These are phyloP conservation scores for Saccopteryx leptura DNA, from an alignment of 2,113 vertebrate species.

Conservation along the genomic window DNA sequence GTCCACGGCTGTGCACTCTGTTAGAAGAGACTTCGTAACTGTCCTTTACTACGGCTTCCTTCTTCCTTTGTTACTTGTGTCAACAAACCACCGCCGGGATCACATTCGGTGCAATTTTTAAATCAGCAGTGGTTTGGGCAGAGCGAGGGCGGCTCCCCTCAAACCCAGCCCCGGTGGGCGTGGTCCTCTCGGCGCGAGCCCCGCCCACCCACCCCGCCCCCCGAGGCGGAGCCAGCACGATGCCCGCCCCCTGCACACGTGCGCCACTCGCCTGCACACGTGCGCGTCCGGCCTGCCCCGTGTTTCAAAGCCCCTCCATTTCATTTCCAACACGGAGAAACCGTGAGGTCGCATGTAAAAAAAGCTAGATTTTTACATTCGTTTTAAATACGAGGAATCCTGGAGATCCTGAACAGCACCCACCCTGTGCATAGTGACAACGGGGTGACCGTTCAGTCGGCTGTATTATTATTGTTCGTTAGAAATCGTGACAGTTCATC, in stretches of 20 bases:
- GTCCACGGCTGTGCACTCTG: not conserved
- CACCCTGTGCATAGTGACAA: not conserved
- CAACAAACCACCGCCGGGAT: not conserved
- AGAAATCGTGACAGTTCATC: not conserved
- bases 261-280: not conserved
- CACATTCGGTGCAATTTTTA: not conserved
- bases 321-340: not conserved
- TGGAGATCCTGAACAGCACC: not conserved
- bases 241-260: too few species aligned
- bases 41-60: not conserved
- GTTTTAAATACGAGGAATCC: not conserved
- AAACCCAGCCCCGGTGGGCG: not conserved
- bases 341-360: not conserved
- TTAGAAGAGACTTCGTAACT: not conserved
- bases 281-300: fast-evolving
- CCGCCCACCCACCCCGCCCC: too few species aligned
- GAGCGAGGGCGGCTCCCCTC: not conserved
- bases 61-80: not conserved
- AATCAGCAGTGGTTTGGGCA: not conserved
- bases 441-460: not conserved
- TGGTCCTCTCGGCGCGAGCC: too few species aligned
- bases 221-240: too few species aligned
- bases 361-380: not conserved
- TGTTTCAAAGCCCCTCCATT: not conserved
- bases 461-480: too few species aligned